phyloP scores from a whole-genome alignment of 2,888 invertebrate genomes.

The Aphrophora alni region DNA sequence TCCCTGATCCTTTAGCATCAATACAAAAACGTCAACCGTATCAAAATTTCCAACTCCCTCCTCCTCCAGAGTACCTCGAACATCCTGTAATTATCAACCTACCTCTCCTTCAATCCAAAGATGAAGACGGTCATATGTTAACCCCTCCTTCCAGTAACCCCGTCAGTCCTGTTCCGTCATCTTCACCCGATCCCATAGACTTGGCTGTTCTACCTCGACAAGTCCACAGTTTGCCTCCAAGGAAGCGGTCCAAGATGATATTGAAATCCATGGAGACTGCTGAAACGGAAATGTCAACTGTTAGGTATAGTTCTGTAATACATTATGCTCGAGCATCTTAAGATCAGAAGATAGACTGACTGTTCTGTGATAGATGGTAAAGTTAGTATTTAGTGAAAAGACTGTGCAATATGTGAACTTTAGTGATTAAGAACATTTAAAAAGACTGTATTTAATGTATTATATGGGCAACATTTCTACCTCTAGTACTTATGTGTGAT shows the following conservation, averaged over 20 bases:
- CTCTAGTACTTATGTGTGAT: constrained; percentile 1
- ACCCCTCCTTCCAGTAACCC: constrained; percentile 68
- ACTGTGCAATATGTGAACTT: constrained; percentile 34
- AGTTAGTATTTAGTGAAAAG: neutral
- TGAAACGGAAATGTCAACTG: constrained; percentile 56
- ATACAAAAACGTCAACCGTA: constrained; percentile 45
- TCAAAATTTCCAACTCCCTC: constrained; percentile 41
- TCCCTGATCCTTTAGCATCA: constrained; percentile 51
- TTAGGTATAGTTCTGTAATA: constrained; percentile 76
- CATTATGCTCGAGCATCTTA: constrained; percentile 71
- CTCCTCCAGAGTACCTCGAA: constrained; percentile 46
- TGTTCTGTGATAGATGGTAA: constrained; percentile 27
- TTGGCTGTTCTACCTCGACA: constrained; percentile 60
- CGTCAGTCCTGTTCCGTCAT: constrained; percentile 61
- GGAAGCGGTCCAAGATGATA: constrained; percentile 80
- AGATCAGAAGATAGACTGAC: too few relatives aligned
- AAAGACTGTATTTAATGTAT: constrained; percentile 29
- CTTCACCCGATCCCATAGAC: constrained; percentile 64
- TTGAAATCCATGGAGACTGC: constrained; percentile 68
- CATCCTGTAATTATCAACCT: constrained; percentile 40
- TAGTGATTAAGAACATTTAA: constrained; percentile 20
- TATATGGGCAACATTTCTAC: neutral
- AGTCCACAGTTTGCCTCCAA: constrained; percentile 72
- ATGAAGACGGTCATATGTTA: constrained; percentile 49
- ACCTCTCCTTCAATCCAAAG: constrained; percentile 50